Base-by-base conservation (phyloP, 64 coral and sea anemone species). In the Actinia equina region DNA sequence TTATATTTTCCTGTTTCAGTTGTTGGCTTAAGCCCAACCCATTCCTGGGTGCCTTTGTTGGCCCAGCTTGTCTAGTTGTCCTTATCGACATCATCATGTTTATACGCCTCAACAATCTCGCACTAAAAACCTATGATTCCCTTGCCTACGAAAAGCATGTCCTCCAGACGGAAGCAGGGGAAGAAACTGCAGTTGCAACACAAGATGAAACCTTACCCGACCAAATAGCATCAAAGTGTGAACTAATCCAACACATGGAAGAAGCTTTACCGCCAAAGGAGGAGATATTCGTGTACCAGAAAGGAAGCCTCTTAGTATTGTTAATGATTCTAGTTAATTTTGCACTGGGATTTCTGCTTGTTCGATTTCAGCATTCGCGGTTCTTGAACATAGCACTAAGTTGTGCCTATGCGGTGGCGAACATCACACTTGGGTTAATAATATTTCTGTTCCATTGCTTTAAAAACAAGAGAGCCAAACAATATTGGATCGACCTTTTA, bases 371-470 rank as follows among this genome's bases (percentile, higher is more conserved):
- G 54, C 82, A 85, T 58, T 77, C 83, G n/a, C 49, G 44, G 27
- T 61, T 59, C 52, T 69, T 90, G 7, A 86, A 84, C 15, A 42
- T 95, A 67, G 18, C 53, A 16, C 90, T 99, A 27, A 93, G 85
- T 30, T 99, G 88, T 54, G 64, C 85, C 10, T 99, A 91, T 79
- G 93, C 97, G 7, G 55, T 99, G 59, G 83, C 85, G 54, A 92
- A 91, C 65, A 57, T 95, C 11, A 10, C 84, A 15, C 82, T 99
- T 6, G 97, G 93, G 17, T 74, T 70, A 52, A 55, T 90, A 17
- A 86, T 95, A 60, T 99, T 99, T 67, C n/a, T 92, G 12, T 99
- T 95, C 79, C 86, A 95, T 58, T 99, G 97, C 59, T 87, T 71
- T 23, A 89, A 83, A 80, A 95, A 95, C 22, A 16, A 80, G 19